Base-by-base conservation (phyloP, 2,888 invertebrate species). In the Clivina fossor region DNA sequence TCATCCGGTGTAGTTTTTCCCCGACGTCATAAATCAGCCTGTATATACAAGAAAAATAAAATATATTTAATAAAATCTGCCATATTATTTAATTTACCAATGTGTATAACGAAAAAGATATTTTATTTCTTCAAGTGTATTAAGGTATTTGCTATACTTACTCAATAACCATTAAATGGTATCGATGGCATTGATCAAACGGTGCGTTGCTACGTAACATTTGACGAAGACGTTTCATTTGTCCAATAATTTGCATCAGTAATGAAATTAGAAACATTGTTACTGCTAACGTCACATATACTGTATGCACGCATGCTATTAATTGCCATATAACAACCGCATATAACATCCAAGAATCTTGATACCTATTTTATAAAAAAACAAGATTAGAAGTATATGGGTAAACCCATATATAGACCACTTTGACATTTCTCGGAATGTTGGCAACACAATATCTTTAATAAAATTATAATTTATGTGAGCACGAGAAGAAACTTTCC, bases 221-320 rank as follows among this genome's bases (percentile, higher is more conserved):
- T n/a, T 8, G 3, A 20, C 54, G 24, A 13, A 54, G 18, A n/a
- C 35, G 22, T 13, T 54, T 20, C 54, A 54, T 37, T 19, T 54
- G 54, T 28, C 35, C 26, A 11, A 54, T 54, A 15, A 54, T 37
- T 28, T 54, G 54, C 54, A 54, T 54, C 28, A 54, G 19, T 18
- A 54, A 26, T 5, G 44, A n/a, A 16, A 54, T 43, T 26, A 54
- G 35, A 18, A 54, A 54, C 54, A 54, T 54, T 18, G 54, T 54
- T 5, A 37, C 35, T 20, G 54, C 46, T 4, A 54, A 11, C 26
- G 46, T 46, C 18, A 54, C 35, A 24, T 28, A 35, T 0, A 46
- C 46, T 18, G 54, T 43, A 15, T 35, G 16, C 11, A 54, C 26
- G 11, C 33, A 44, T 13, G 44, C 35, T 13, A 37, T 35, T 11